Percentiles rank a stretch among this genome's conserved stretches.
Conservation (phyloP, 1,140 invertebrate genomes). For the Temnothorax curvispinosus region DNA sequence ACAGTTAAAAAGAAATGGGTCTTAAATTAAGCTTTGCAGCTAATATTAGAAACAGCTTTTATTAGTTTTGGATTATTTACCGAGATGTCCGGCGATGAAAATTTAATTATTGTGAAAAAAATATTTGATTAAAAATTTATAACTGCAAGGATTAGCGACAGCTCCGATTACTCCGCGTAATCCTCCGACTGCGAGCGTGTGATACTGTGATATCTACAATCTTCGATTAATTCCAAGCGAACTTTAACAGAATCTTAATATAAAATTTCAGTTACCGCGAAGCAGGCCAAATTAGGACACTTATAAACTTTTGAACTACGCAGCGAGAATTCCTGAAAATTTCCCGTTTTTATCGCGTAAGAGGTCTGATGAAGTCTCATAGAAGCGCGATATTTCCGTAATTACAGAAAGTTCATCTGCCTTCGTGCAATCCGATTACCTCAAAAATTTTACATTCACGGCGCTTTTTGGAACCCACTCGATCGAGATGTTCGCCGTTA, state of each 20-base stretch:
- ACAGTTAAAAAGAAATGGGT: neutral
- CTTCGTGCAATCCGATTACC: neutral
- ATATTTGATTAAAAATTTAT: slow-evolving; percentile 8
- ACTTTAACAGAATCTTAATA: slow-evolving; percentile 41
- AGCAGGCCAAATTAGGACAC: neutral
- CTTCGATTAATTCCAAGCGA: slow-evolving; percentile 30
- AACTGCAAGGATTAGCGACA: neutral
- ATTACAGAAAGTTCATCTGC: neutral
- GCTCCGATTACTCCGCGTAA: neutral
- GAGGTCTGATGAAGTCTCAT: neutral
- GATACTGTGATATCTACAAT: slow-evolving; percentile 47
- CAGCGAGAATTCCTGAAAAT: slow-evolving; percentile 26
- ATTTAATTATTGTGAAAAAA: neutral
- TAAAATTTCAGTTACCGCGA: neutral
- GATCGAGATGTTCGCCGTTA: neutral
- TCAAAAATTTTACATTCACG: neutral
- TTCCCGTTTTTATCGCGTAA: neutral
- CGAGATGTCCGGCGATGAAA: neutral
- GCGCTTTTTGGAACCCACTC: neutral
- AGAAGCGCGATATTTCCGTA: slow-evolving; percentile 4
- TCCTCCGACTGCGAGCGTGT: slow-evolving; percentile 26
- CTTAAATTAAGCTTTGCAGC: neutral
- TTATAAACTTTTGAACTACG: slow-evolving; percentile 32
- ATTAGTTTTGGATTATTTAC: neutral
- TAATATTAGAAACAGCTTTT: neutral